Evolutionary conservation across 2,888 invertebrate species (phyloP).

Genomic region (Megamerina dolium): DNA sequence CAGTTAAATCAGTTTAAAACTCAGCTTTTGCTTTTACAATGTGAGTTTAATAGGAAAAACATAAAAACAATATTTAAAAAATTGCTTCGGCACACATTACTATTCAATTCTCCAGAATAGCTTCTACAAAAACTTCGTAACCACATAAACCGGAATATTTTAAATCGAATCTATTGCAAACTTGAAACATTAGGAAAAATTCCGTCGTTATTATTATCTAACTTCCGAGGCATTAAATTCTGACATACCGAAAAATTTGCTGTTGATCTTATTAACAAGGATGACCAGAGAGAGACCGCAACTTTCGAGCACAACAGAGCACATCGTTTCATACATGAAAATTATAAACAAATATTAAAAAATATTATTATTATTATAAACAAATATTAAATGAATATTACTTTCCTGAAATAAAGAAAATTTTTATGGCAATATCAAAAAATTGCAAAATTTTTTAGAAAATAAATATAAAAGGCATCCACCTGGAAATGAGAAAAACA

Average conservation of each 20-base stretch:
- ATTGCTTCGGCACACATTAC: background rate
- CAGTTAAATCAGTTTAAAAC: too few species aligned
- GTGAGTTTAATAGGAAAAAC: background rate
- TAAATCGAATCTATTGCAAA: background rate
- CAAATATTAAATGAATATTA: too few species aligned
- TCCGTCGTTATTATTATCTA: background rate
- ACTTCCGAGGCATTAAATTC: constrained; percentile 1
- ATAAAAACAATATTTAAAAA: background rate
- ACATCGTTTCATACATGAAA: background rate
- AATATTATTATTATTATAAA: too few species aligned
- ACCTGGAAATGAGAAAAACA: too few species aligned
- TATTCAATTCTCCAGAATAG: background rate
- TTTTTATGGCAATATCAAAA: too few species aligned
- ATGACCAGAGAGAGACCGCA: constrained; percentile 1
- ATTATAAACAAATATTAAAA: too few species aligned
- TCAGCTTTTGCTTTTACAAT: too few species aligned
- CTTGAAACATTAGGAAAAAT: background rate
- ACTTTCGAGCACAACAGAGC: constrained; percentile 1
- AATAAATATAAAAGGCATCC: too few species aligned
- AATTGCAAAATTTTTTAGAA: too few species aligned
- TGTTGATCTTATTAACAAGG: background rate
- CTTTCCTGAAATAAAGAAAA: too few species aligned
- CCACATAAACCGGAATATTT: background rate
- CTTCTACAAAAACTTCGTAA: background rate
- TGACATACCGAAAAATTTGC: too few species aligned